Percentiles rank a stretch among this genome's conserved stretches.
phyloP scores from a whole-genome alignment of 92 coral and sea anemone genomes.

The Pocillopora meandrina region DNA sequence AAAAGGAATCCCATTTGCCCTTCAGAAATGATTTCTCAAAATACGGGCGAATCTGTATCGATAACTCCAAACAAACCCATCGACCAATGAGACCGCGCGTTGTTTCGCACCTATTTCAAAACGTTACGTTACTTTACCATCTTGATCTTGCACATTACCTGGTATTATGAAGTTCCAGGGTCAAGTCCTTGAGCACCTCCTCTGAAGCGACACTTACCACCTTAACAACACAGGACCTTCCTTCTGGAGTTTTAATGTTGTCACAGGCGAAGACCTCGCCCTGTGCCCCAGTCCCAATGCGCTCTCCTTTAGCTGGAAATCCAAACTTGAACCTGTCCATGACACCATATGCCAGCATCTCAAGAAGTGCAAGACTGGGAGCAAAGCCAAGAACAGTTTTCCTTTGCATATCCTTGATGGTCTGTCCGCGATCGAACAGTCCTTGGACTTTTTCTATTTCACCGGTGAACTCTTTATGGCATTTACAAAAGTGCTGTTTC shows the following conservation, averaged over 20 bases:
- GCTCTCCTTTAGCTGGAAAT: slow-evolving; percentile 54
- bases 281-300: slow-evolving; percentile 69
- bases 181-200: slow-evolving; percentile 65
- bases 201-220: slow-evolving; percentile 55
- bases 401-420: slow-evolving; percentile 60
- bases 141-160: slow-evolving; percentile 27
- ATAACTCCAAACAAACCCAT: too few species aligned
- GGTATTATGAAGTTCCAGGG: slow-evolving; percentile 69
- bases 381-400: slow-evolving; percentile 43
- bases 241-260: slow-evolving; percentile 61
- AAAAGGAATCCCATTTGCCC: too few species aligned
- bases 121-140: too few species aligned
- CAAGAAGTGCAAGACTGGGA: slow-evolving; percentile 68
- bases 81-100: too few species aligned
- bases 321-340: slow-evolving; percentile 60
- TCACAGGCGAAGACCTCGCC: slow-evolving; percentile 63
- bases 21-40: too few species aligned
- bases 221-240: slow-evolving; percentile 72
- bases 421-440: slow-evolving; percentile 56
- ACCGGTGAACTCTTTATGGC: slow-evolving; percentile 48
- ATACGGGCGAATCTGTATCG: too few species aligned
- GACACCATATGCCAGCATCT: slow-evolving; percentile 65
- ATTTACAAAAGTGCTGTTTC: slow-evolving; percentile 42
- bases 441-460: slow-evolving; percentile 44
- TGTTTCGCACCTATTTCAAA: too few species aligned